These are phyloP conservation scores for Drosophila anomalata DNA, from an alignment of 2,888 invertebrate species.

Conservation along the genomic window DNA sequence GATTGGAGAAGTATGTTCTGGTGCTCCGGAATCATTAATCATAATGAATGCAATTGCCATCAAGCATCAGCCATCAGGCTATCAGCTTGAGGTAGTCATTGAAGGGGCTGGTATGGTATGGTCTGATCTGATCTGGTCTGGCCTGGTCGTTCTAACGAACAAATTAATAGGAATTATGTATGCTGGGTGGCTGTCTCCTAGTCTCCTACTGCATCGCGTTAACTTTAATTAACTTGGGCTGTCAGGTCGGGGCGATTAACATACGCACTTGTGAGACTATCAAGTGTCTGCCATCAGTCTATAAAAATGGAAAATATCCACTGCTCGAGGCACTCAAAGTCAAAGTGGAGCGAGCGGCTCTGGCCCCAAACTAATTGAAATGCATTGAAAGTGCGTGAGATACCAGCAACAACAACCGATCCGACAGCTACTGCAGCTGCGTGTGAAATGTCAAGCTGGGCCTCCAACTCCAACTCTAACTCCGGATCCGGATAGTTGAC, in stretches of 20 bases:
- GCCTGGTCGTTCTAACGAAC: constrained; percentile 50
- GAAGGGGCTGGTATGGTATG: not conserved
- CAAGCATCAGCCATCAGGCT: constrained; percentile 6
- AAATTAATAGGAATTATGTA: constrained; percentile 62
- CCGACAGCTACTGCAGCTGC: constrained; percentile 51
- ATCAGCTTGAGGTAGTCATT: constrained; percentile 41
- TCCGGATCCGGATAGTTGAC: constrained; percentile 53
- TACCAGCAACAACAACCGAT: constrained; percentile 49
- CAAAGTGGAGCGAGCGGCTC: constrained; percentile 65
- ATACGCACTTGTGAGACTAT: constrained; percentile 70
- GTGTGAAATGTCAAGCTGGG: constrained; percentile 69
- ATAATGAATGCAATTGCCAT: constrained; percentile 62
- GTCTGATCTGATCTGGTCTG: not conserved
- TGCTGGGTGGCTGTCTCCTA: constrained; percentile 30
- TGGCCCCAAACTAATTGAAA: constrained; percentile 67
- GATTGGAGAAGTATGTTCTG: constrained; percentile 5
- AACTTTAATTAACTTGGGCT: constrained; percentile 73
- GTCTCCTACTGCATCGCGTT: constrained; percentile 37
- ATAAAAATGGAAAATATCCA: constrained; percentile 65
- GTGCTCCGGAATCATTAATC: constrained; percentile 61
- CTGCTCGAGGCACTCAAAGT: constrained; percentile 60
- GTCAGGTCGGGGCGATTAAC: constrained; percentile 74
- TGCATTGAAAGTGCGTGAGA: constrained; percentile 77
- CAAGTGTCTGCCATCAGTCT: constrained; percentile 74
- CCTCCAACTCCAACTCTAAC: not conserved